These are phyloP conservation scores for Cerastoderma edule DNA, from an alignment of 2,888 invertebrate genomes.

Conservation along the genomic window DNA sequence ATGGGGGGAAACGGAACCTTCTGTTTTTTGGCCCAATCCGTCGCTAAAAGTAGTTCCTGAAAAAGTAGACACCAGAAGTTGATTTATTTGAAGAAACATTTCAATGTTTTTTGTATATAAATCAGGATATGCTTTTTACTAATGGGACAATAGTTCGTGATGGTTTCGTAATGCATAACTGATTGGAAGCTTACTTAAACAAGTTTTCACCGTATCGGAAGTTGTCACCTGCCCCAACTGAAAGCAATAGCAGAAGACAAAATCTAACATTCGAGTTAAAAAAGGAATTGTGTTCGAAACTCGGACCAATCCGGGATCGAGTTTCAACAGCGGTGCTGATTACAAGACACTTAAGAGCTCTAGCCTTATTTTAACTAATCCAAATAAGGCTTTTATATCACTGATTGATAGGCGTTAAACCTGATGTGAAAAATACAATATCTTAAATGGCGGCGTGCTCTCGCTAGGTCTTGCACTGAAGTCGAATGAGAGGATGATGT, in stretches of 20 bases:
- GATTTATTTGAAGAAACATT: not conserved
- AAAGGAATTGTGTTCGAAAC: no score
- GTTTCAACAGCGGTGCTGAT: no score
- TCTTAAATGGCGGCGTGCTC: constrained; percentile 83
- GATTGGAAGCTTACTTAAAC: not conserved
- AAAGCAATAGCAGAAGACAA: no score
- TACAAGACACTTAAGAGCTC: no score
- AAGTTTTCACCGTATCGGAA: no score
- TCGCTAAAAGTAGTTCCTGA: constrained; percentile 84
- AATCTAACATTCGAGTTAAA: no score
- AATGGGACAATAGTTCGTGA: not conserved
- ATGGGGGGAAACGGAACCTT: constrained; percentile 84
- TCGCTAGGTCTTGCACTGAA: constrained; percentile 84
- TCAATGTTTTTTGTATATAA: not conserved
- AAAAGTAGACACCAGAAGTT: not conserved
- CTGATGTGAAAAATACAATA: constrained; percentile 55
- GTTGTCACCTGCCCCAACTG: no score
- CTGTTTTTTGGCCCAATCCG: constrained; percentile 70
- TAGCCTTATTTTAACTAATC: no score
- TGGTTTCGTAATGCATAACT: no score
- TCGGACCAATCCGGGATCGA: no score
- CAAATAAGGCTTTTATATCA: no score
- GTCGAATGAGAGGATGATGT: constrained; percentile 84
- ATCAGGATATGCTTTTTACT: not conserved
- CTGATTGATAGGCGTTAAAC: no score